Percentiles rank a stretch among this genome's conserved stretches.
phyloP scores from a whole-genome alignment of 2,888 invertebrate species.

The Thysanoteuthis rhombus region DNA sequence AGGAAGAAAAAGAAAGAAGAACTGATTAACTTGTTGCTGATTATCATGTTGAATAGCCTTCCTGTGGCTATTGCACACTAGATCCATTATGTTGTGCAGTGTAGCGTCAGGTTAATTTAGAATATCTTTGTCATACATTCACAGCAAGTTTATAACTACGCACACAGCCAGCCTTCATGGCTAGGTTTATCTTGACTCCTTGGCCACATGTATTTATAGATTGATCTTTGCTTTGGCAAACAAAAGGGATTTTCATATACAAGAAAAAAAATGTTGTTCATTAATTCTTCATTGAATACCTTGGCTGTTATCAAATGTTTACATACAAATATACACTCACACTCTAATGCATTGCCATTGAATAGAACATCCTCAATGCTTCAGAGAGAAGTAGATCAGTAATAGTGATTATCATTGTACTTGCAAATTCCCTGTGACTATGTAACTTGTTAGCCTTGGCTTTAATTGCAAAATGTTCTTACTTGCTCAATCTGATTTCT shows the following conservation, averaged over 20 bases:
- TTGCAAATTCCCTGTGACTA: background rate
- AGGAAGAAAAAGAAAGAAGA: background rate
- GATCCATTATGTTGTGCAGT: background rate
- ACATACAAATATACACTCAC: background rate
- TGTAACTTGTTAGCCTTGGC: background rate
- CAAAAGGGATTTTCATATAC: background rate
- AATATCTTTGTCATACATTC: conserved; percentile 12
- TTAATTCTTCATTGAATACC: background rate
- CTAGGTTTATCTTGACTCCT: background rate
- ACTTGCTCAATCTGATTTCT: background rate
- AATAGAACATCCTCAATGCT: too few relatives aligned
- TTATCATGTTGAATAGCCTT: conserved; percentile 12
- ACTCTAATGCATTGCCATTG: too few relatives aligned
- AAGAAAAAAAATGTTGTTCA: background rate
- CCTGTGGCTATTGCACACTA: background rate
- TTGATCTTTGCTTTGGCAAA: background rate
- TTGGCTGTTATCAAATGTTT: background rate
- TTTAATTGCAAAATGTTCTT: background rate
- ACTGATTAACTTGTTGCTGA: background rate
- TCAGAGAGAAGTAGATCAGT: background rate
- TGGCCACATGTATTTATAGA: background rate
- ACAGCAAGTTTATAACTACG: background rate
- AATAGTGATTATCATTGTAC: background rate
- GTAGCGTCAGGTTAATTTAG: background rate
- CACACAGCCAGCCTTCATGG: background rate